These are phyloP conservation scores for Uromys caudimaculatus DNA, from an alignment of 2,797 vertebrate genomes.

Conservation along the genomic window DNA sequence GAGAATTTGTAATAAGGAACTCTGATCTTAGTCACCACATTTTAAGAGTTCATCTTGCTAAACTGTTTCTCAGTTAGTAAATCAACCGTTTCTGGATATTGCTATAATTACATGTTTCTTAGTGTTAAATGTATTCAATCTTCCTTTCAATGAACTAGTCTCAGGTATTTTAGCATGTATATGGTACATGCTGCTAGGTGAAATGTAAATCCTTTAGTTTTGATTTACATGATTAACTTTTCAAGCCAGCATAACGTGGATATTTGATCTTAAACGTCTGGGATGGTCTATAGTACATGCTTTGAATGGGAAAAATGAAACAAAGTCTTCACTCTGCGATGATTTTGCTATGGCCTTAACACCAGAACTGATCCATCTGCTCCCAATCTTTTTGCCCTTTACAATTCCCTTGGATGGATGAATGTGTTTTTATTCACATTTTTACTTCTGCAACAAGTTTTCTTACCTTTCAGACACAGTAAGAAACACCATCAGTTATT, in stretches of 20 bases:
- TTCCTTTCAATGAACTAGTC: conserved; percentile 70
- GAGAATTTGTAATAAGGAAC: not conserved
- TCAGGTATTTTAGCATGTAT: conserved; percentile 61
- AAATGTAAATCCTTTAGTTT: conserved; percentile 70
- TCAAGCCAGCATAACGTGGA: conserved; percentile 67
- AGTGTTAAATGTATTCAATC: conserved; percentile 70
- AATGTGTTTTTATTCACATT: conserved; percentile 44
- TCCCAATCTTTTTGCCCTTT: conserved; percentile 73
- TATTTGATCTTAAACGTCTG: conserved; percentile 76
- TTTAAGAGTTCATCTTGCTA: conserved; percentile 54
- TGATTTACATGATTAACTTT: conserved; percentile 69
- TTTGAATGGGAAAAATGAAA: conserved; percentile 44
- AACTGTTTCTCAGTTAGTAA: conserved; percentile 64
- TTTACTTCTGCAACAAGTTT: not conserved
- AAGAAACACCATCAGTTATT: conserved; percentile 1
- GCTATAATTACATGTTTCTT: conserved; percentile 61
- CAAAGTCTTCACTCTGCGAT: not conserved
- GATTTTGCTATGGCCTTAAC: conserved; percentile 48
- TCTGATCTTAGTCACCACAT: not conserved
- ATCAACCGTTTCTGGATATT: conserved; percentile 43
- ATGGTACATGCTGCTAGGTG: not conserved
- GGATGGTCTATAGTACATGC: conserved; percentile 45
- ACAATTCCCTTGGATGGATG: conserved; percentile 41
- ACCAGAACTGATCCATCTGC: conserved; percentile 45
- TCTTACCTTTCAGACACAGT: conserved; percentile 40